Evolutionary conservation across 2,888 invertebrate genomes (phyloP), one percentile per base, ranked within the genome.

Genomic region (Drosophila prostipennis): DNA sequence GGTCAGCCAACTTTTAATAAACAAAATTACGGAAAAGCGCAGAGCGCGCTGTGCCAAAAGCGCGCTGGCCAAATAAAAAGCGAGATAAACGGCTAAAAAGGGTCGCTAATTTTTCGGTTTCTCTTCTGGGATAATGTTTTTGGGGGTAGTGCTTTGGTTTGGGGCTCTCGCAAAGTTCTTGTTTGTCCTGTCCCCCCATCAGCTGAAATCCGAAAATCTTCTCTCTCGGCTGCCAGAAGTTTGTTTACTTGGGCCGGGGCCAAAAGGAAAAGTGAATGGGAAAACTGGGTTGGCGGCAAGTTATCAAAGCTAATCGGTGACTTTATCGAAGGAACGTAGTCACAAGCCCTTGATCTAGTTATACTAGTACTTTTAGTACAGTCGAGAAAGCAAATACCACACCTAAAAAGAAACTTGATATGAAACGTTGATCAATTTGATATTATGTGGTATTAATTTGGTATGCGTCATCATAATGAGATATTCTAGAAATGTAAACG

Each of bases 1-100:
- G 70, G 55, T 36, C 88, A 85, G 77, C 74, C 65, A 84, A 87
- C 86, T 84, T 88, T 88, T 84, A 84, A 84, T 84, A 84, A 84
- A 84, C 88, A 83, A 84, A 84, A 84, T 84, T 86, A 86, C 75
- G 79, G 72, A 58, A 81, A 76, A 75, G 60, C 77, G 59, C 71
- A 49, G 78, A 81, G 67, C 57, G 56, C 19, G 43, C 32, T 45
- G 37, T 54, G 58, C 56, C 57, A 73, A 58, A 56, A 67, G 58
- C 46, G 56, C 37, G 26, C 71, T 74, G 79, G 63, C 72, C 72
- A 77, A 82, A 82, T 85, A 82, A 84, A 82, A 81, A 79, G 69
- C 77, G 53, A 84, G 81, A 82, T 87, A 84, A 84, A 77, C 79
- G 77, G 55, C 73, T 51, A 64, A 71, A 72, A 71, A 71, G 57